Conservation (phyloP, 2,888 invertebrate genomes). For the Cordilura impudica region DNA sequence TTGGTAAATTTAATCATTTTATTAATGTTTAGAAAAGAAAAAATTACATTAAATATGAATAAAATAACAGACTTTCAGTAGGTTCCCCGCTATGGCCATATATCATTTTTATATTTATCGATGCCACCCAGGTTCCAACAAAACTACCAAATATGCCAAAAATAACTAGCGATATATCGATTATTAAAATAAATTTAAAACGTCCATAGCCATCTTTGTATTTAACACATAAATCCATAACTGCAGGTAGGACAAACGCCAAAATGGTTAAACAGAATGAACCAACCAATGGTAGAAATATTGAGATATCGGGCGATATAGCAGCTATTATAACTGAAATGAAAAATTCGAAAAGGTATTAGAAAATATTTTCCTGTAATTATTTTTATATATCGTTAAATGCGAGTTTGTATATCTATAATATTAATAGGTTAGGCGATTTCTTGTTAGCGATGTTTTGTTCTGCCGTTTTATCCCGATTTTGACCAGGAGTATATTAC, state of each 20-base stretch:
- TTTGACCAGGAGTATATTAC: too few relatives aligned
- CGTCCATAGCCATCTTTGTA: conserved; percentile 78
- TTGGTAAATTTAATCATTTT: too few relatives aligned
- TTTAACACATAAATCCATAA: conserved; percentile 88
- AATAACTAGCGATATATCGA: conserved; percentile 50
- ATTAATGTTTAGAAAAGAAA: background rate
- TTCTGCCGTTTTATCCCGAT: too few relatives aligned
- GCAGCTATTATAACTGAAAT: conserved; percentile 80
- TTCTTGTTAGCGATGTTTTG: too few relatives aligned
- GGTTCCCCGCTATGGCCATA: conserved; percentile 6
- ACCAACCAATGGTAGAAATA: conserved; percentile 93
- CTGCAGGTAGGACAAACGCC: conserved; percentile 92
- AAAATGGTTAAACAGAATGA: conserved; percentile 93
- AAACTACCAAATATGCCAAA: conserved; percentile 55
- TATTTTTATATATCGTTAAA: too few relatives aligned
- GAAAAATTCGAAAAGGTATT: too few relatives aligned
- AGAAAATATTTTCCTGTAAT: too few relatives aligned
- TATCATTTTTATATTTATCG: conserved; percentile 1
- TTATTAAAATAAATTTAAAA: conserved; percentile 36
- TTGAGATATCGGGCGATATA: conserved; percentile 89
- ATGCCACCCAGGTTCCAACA: conserved; percentile 52
- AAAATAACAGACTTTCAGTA: conserved; percentile 33
- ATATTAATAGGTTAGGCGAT: too few relatives aligned
- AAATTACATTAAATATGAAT: conserved; percentile 3
- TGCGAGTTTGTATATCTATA: too few relatives aligned